Percentiles rank a stretch among this genome's conserved stretches.
phyloP scores from a whole-genome alignment of 2,113 vertebrate species.

The Lagopus leucura region DNA sequence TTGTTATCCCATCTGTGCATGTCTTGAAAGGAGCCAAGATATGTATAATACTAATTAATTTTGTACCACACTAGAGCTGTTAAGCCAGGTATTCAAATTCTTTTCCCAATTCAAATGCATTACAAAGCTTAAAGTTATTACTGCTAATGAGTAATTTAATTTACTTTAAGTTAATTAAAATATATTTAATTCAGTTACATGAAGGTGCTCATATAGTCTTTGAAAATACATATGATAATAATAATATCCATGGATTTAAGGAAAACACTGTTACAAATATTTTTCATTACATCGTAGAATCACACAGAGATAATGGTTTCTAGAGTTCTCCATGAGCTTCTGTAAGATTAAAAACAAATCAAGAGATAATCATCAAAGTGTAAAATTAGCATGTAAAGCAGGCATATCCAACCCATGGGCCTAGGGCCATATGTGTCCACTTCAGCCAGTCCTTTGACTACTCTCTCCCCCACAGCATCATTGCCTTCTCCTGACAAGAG shows the following conservation, averaged over 20 bases:
- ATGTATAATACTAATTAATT: constrained; percentile 77
- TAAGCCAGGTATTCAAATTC: constrained; percentile 76
- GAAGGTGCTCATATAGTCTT: constrained; percentile 54
- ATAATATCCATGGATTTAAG: constrained; percentile 64
- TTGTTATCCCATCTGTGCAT: constrained; percentile 66
- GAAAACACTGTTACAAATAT: constrained; percentile 71
- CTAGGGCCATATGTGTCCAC: too few species aligned
- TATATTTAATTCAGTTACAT: constrained; percentile 75
- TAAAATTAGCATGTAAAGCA: constrained; percentile 51
- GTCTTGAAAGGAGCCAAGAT: constrained; percentile 70
- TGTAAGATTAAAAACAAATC: constrained; percentile 68
- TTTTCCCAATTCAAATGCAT: constrained; percentile 69
- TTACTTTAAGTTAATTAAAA: constrained; percentile 79
- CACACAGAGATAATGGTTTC: constrained; percentile 30
- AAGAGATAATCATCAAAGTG: constrained; percentile 26
- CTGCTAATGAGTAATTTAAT: constrained; percentile 75
- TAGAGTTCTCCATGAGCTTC: constrained; percentile 22
- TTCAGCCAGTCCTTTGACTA: too few species aligned
- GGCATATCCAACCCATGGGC: too few species aligned
- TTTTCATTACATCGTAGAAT: constrained; percentile 49
- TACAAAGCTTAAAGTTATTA: constrained; percentile 75
- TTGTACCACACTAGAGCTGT: constrained; percentile 60
- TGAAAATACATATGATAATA: constrained; percentile 67
- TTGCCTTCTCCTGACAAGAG: too few species aligned
- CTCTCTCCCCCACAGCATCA: too few species aligned